These are phyloP conservation scores for Papilio glaucus DNA, from an alignment of 1,140 invertebrate species.

Conservation along the genomic window DNA sequence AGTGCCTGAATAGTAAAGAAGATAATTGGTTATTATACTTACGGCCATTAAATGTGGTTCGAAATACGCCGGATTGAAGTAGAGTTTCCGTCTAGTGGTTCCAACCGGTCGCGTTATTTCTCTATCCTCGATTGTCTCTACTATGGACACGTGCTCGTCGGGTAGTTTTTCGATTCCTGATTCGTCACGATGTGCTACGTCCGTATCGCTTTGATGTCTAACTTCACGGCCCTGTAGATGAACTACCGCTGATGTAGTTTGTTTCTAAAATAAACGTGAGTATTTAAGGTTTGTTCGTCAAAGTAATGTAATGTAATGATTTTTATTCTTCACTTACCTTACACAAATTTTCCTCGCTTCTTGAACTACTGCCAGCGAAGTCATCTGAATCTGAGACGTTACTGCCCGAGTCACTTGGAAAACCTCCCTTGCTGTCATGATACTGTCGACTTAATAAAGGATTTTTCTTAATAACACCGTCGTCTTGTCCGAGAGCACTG, in stretches of 20 bases:
- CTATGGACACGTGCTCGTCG: slow-evolving; percentile 92
- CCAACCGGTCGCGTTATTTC: slow-evolving; percentile 86
- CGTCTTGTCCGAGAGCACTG: slow-evolving; percentile 75
- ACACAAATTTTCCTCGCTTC: slow-evolving; percentile 62
- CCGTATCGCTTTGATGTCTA: slow-evolving; percentile 66
- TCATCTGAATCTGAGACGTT: slow-evolving; percentile 77
- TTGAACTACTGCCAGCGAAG: slow-evolving; percentile 59
- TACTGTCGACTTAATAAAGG: slow-evolving; percentile 88
- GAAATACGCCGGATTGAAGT: slow-evolving; percentile 95
- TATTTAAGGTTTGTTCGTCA: no score
- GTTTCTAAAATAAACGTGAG: slow-evolving; percentile 84
- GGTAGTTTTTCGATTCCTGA: slow-evolving; percentile 88
- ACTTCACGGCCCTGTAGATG: slow-evolving; percentile 84
- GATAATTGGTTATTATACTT: slow-evolving; percentile 61
- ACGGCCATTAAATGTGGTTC: slow-evolving; percentile 92
- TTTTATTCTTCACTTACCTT: slow-evolving; percentile 56
- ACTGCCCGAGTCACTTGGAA: slow-evolving; percentile 80
- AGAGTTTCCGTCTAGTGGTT: slow-evolving; percentile 89
- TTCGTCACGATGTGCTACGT: slow-evolving; percentile 77
- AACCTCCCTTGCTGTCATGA: slow-evolving; percentile 70
- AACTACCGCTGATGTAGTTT: slow-evolving; percentile 88
- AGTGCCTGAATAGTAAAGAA: not conserved
- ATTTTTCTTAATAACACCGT: slow-evolving; percentile 90
- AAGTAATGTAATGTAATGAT: no score
- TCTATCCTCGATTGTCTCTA: slow-evolving; percentile 90